Base-by-base conservation (phyloP, 2,888 invertebrate genomes). In the Cataglyphis rosenhaueri region DNA sequence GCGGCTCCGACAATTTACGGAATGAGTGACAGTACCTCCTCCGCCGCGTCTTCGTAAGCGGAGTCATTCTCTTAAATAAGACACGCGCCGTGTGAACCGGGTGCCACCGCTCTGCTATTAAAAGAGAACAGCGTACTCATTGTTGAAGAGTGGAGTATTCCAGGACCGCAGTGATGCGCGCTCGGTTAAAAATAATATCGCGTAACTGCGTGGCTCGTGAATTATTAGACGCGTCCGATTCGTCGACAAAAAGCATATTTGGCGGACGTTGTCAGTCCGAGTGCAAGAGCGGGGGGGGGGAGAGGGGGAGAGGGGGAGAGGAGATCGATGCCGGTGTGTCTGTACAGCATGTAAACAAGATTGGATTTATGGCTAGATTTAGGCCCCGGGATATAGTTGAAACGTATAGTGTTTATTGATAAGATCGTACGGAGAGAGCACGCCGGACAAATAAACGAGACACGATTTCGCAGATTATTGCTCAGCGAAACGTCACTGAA, bases 231-330 rank as follows among this genome's bases (percentile, higher is more conserved):
- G 64, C 78, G 38, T 48, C 62, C 71, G 55, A 73, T 66, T 79
- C 64, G 66, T 38, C 66, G 68, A 82, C 82, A 81, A 82, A 84
- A 86, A 84, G 84, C 86, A 3, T 52, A 86, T 61, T 84, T 86
- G 86, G 82, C 86, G 82, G 82, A 79, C 57, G 65, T 71, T 44
- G 61, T 57, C 65, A 18, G n/a, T 64, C 57, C 18, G 66, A 66
- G 18, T 66, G 66, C 66, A 21, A 66, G 48, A 66, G n/a, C n/a
- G n/a, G 29, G 48, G 6, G 6, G 6, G 2, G 2, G 25, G 25
- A 1, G 1, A 1, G 25, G 1, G 29, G 29, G 1, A 0, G 29
- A 2, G 1, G 2, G 29, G 2, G 29, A 0, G 2, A 29, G 29
- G 29, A 29, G 66, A 48, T 66, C 66, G 66, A 66, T 66, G 44